Base-by-base conservation (phyloP, 2,888 invertebrate species). In the Rhagophthalmus giganteus region DNA sequence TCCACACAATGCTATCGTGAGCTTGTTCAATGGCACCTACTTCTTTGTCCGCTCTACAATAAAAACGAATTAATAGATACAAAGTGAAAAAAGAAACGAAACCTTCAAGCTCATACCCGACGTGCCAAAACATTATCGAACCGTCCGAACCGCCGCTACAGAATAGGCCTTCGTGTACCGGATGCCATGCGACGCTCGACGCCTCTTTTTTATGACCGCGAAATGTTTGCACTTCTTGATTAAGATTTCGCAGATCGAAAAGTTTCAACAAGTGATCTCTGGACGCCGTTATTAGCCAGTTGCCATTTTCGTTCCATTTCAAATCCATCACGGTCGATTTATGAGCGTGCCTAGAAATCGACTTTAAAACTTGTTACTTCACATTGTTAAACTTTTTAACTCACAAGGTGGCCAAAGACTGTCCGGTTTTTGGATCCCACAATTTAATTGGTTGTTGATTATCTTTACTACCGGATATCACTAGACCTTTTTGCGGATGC, bases 271-370 rank as follows among this genome's bases (percentile, higher is more conserved):
- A 80, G 77, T 98, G 98, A 76, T 99, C 98, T 57, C 98, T 79
- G 1, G 97, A 97, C 0, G 97, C 97, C n/a, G 97, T 97, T 42
- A 98, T 87, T 40, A 99, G 78, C 99, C 99, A 99, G 74, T 99
- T 98, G 2, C 99, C 99, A 79, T 99, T 99, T 39, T 88, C 87
- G 76, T 99, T 99, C 98, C 99, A 99, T 75, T 95, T 93, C 14
- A 98, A 82, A 74, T 98, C 96, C 96, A 98, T 98, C 8, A 99
- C 99, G 15, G 99, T 98, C 44, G 94, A 95, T 77, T 99, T 99
- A 76, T 99, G 99, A 30, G 98, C 98, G 76, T 99, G 98, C 42
- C 90, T 90, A 63, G n/a, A 27, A n/a, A 27, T 12, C n/a, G n/a
- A n/a, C n/a, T n/a, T n/a, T n/a, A n/a, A n/a, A n/a, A n/a, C n/a